Percentiles rank a stretch among this genome's conserved stretches.
These are phyloP conservation scores for Rhagoletis zephyria DNA, from an alignment of 1,140 invertebrate species.

Conservation along the genomic window DNA sequence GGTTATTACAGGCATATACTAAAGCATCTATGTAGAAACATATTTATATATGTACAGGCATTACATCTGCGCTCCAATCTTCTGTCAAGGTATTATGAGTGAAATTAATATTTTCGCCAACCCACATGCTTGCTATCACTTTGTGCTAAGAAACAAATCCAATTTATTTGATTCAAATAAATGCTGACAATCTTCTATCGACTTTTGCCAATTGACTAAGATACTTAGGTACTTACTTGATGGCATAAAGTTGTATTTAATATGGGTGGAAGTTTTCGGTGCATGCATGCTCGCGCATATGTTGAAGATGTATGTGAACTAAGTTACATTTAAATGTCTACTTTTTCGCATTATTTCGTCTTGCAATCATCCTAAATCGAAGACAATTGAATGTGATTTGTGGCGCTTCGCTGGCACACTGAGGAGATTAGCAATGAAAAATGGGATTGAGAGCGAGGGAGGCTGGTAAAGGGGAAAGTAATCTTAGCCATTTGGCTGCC, in stretches of 20 bases:
- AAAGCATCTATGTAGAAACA: neutral
- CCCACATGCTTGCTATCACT: neutral
- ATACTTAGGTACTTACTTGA: neutral
- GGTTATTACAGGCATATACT: neutral
- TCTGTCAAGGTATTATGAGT: neutral
- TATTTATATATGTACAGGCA: too few relatives aligned
- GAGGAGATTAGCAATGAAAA: neutral
- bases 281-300: neutral
- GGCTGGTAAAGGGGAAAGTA: neutral
- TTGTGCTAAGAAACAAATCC: conserved; percentile 1
- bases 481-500: neutral
- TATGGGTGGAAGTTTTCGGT: neutral
- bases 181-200: conserved; percentile 26
- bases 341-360: neutral
- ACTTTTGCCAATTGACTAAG: conserved; percentile 2
- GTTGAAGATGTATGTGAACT: neutral
- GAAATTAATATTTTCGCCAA: conserved; percentile 23
- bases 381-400: conserved; percentile 36
- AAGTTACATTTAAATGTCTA: too few relatives aligned
- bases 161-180: conserved; percentile 53
- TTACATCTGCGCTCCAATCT: neutral
- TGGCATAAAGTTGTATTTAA: neutral
- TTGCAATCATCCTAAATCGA: conserved; percentile 3
- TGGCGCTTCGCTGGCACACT: conserved; percentile 13
- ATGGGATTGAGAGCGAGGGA: neutral